Base-by-base conservation (phyloP, 2,888 invertebrate genomes). In the Gastrophysa polygoni region DNA sequence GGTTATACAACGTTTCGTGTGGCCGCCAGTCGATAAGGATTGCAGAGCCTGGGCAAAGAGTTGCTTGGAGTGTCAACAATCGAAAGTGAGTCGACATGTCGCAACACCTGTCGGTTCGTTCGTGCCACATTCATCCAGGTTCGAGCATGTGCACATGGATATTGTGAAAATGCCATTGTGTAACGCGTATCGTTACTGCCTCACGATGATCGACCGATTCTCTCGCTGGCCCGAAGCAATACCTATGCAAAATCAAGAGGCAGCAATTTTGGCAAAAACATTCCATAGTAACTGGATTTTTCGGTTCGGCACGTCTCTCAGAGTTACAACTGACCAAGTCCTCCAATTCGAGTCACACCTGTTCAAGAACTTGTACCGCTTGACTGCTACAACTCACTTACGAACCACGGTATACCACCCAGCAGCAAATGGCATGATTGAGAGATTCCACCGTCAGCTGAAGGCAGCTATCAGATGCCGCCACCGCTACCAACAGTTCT, bases 301-400 rank as follows among this genome's bases (percentile, higher is more conserved):
- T 51, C 50, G 29, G 14, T 34, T 20, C 18, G 18, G 18, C 18
- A 46, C 17, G 46, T 10, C 18, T 1, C 46, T 46, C 46, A 46
- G 46, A 17, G 18, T 46, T 17, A 14, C 18, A 11, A 17, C 16
- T 16, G 46, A 78, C 52, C 72, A 73, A 59, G 78, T 77, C 0
- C 52, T 70, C 1, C 78, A n/a, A 78, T 78, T 78, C 58, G 75
- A 76, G n/a, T 68, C 73, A 0, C 24, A 57, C 0, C 57, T 78
- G 6, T 77, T 75, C 59, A 51, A 55, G 16, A 14, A 44, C 10
- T 44, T 14, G 8, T 7, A 7, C 44, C 8, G 46, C 18, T 17
- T 46, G 46, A 44, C 8, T 16, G 44, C 16, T 46, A 65, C 57
- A 4, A 66, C 71, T n/a, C 57, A 63, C 8, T 11, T 46, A 2